These are phyloP conservation scores for Columba livia DNA, from an alignment of 2,113 vertebrate genomes.

Conservation along the genomic window DNA sequence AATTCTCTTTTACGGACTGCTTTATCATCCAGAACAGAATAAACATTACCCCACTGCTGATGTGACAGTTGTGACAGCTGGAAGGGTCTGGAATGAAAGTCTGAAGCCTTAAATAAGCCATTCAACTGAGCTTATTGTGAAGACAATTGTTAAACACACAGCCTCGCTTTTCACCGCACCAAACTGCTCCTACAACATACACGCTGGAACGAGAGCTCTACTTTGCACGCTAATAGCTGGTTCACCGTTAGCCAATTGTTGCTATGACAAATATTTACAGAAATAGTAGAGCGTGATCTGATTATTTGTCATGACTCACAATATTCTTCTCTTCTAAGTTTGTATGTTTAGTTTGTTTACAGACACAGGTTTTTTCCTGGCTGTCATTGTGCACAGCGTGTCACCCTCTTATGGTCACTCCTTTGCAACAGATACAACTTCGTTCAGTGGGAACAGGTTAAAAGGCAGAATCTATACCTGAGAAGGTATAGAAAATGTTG, in stretches of 20 bases:
- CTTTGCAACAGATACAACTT: not conserved
- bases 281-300: not conserved
- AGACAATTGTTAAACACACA: not conserved
- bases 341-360: not conserved
- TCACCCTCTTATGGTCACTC: not conserved
- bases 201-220: not conserved
- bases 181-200: not conserved
- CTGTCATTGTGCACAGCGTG: accelerated
- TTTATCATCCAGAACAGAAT: constrained; percentile 41
- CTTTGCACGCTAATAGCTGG: not conserved
- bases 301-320: not conserved
- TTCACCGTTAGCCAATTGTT: not conserved
- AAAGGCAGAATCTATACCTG: not conserved
- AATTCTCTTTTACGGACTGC: constrained; percentile 1
- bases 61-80: constrained; percentile 25
- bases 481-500: not conserved
- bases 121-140: constrained; percentile 18
- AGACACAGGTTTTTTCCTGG: not conserved
- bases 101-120: constrained; percentile 34
- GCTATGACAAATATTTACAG: not conserved
- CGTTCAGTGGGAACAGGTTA: not conserved
- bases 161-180: not conserved
- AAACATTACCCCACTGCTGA: constrained; percentile 6
- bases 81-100: not conserved
- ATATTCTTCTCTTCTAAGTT: not conserved